Conservation (phyloP, 2,888 invertebrate genomes). For the Nudaria mundana region DNA sequence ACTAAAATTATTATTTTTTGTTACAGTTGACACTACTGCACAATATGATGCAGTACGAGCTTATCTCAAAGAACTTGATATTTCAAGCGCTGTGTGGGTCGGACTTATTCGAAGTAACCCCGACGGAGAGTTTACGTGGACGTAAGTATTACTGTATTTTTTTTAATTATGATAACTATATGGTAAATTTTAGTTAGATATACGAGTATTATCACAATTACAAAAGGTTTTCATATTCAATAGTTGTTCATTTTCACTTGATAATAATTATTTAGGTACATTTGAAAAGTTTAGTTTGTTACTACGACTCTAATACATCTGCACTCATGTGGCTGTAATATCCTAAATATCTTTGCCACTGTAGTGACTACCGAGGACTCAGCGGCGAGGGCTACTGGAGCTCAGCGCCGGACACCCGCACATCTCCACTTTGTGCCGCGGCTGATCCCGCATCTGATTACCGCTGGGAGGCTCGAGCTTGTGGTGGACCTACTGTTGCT, state of each 20-base stretch:
- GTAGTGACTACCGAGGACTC: slow-evolving; percentile 82
- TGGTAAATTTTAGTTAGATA: too few relatives aligned
- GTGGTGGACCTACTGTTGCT: slow-evolving; percentile 88
- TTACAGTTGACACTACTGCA: slow-evolving; percentile 87
- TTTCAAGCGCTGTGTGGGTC: slow-evolving; percentile 89
- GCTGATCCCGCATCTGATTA: slow-evolving; percentile 89
- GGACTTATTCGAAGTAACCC: slow-evolving; percentile 87
- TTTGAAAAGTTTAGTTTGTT: too few relatives aligned
- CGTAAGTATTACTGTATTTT: too few relatives aligned
- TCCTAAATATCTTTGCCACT: not conserved
- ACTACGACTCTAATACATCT: too few relatives aligned
- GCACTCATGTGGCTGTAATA: too few relatives aligned
- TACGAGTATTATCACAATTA: too few relatives aligned
- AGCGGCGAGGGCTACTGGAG: slow-evolving; percentile 88
- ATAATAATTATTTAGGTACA: too few relatives aligned
- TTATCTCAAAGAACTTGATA: slow-evolving; percentile 88
- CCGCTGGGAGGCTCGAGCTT: slow-evolving; percentile 88
- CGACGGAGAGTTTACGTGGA: slow-evolving; percentile 88
- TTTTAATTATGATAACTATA: too few relatives aligned
- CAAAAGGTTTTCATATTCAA: too few relatives aligned
- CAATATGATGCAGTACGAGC: slow-evolving; percentile 90
- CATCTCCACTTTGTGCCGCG: slow-evolving; percentile 86
- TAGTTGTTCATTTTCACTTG: too few relatives aligned
- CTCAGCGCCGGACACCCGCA: slow-evolving; percentile 82
- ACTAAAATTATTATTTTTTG: slow-evolving; percentile 35